Conservation (phyloP, 2,113 vertebrate genomes). For the Stegastes partitus region DNA sequence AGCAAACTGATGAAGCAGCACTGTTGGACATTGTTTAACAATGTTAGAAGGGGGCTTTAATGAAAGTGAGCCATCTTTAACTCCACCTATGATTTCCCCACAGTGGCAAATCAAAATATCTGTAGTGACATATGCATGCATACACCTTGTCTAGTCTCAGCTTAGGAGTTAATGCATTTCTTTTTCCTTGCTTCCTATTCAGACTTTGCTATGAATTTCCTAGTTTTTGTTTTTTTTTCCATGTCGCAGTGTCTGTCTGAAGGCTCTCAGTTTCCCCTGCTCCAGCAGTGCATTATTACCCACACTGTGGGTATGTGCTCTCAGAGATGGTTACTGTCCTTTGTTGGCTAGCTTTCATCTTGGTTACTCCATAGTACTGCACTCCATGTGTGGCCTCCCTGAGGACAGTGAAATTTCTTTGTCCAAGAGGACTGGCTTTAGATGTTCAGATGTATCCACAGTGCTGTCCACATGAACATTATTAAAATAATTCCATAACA, state of each 20-base stretch:
- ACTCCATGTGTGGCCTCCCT: constrained; percentile 55
- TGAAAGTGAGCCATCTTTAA: constrained; percentile 1
- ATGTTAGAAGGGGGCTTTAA: background rate
- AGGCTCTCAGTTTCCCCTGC: constrained; percentile 47
- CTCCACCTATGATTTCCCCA: background rate
- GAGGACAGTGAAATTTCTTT: constrained; percentile 34
- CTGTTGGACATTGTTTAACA: too few relatives aligned
- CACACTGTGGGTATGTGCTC: constrained; percentile 80
- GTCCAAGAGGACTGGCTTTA: constrained; percentile 21
- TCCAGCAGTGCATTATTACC: constrained; percentile 73
- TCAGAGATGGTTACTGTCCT: constrained; percentile 68
- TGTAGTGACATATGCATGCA: background rate
- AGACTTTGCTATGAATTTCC: constrained; percentile 32
- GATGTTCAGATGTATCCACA: constrained; percentile 26
- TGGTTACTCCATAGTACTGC: constrained; percentile 46
- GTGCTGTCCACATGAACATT: background rate
- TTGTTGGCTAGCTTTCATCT: constrained; percentile 74
- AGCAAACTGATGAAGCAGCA: too few relatives aligned
- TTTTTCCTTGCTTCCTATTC: background rate
- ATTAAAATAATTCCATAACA: background rate
- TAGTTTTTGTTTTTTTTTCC: constrained; percentile 32
- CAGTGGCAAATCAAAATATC: background rate
- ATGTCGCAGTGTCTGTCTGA: constrained; percentile 49
- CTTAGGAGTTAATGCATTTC: constrained; percentile 25
- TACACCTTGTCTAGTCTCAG: background rate